Conservation (phyloP, 2,888 invertebrate species). For the Drosophila macrospina region DNA sequence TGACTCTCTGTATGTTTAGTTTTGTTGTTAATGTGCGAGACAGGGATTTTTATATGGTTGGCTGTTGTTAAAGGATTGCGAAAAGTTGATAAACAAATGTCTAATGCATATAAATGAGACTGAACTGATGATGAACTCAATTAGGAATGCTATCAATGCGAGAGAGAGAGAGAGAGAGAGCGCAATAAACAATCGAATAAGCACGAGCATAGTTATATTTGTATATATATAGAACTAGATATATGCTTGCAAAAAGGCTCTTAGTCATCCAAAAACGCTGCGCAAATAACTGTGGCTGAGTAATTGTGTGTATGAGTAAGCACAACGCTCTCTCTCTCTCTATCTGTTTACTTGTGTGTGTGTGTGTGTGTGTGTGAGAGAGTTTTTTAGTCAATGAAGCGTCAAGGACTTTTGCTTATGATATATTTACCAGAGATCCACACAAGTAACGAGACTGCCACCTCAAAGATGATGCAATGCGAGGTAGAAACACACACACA, state of each 20-base stretch:
- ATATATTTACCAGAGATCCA: constrained; percentile 67
- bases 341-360: constrained; percentile 14
- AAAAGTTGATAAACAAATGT: constrained; percentile 54
- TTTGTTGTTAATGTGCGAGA: constrained; percentile 53
- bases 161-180: neutral
- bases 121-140: constrained; percentile 51
- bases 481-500: constrained; percentile 41
- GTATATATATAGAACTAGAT: constrained; percentile 12
- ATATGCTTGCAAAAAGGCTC: constrained; percentile 46
- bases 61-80: constrained; percentile 49
- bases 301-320: constrained; percentile 58
- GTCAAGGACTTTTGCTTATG: constrained; percentile 79
- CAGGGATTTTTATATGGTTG: constrained; percentile 36
- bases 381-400: constrained; percentile 79
- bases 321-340: constrained; percentile 7
- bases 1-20: constrained; percentile 36
- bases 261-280: constrained; percentile 69
- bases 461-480: constrained; percentile 76
- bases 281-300: constrained; percentile 66
- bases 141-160: constrained; percentile 19
- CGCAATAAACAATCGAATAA: constrained; percentile 28
- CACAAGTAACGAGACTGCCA: constrained; percentile 56
- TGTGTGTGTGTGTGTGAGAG: constrained; percentile 38
- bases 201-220: neutral
- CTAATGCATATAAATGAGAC: constrained; percentile 34